Base-by-base conservation (phyloP, 1,140 invertebrate genomes). In the Scaptomyza hsui region DNA sequence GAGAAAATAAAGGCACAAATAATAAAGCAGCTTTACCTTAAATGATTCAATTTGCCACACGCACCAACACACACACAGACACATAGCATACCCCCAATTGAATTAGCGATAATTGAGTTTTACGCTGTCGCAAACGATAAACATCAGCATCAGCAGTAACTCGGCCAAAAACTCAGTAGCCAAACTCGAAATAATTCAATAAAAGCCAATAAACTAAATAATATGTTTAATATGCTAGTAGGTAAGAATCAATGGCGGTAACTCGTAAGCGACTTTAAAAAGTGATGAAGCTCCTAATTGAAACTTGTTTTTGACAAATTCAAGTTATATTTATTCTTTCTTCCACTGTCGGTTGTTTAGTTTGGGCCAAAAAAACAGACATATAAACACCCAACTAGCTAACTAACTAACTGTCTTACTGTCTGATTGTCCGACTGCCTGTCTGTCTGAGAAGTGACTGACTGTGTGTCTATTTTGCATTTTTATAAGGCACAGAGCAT, bases 91-190 rank as follows among this genome's bases (percentile, higher is more conserved):
- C 37, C 49, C 51, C 7, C 26, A 80, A 86, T 80, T 49, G 39
- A 67, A 65, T 86, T 80, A 75, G 44, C 64, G 16, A 47, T 75
- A 78, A 86, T 74, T 86, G 51, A 78, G 45, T 80, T 85, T 45
- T 32, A 35, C 26, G 44, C 35, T 68, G 64, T 57, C 44, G 52
- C 51, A 53, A 44, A 5, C 29, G 21, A 69, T 69, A 70, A 71
- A 63, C 53, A 69, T 57, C 61, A 44, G 37, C 32, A 37, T n/a
- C 32, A 37, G n/a, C 24, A 15, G 44, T 32, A 48, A 47, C 18
- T 61, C 53, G 26, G 21, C 37, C 56, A 52, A 61, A 59, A 48
- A 26, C 48, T 60, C 49, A 15, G 49, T 59, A 67, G 62, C 53
- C 62, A 72, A 72, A 29, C 53, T 72, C 53, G 29, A 29, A 52